Conservation (phyloP, 2,888 invertebrate species). For the Argyresthia albistria region DNA sequence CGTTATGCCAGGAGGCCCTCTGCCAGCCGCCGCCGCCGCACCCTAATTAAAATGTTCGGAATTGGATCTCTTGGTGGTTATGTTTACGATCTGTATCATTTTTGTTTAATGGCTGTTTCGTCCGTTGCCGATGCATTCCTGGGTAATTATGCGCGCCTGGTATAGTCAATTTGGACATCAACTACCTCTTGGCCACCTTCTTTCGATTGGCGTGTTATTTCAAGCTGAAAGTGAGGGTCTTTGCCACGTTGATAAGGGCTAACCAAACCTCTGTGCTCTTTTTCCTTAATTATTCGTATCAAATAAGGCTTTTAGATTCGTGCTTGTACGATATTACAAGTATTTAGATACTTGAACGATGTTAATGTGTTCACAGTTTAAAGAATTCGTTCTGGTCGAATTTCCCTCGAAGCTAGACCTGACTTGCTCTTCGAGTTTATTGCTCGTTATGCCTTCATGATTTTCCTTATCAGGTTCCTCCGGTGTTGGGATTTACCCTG, state of each 20-base stretch:
- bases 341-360: constrained; percentile 1
- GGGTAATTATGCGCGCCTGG: constrained; percentile 3
- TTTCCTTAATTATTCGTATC: not conserved
- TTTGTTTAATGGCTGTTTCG: constrained; percentile 61
- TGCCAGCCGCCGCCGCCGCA: constrained; percentile 15
- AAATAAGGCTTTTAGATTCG: constrained; percentile 12
- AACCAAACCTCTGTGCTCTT: no score
- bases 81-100: constrained; percentile 57
- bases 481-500: no score
- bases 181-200: not conserved
- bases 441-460: not conserved
- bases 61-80: constrained; percentile 40
- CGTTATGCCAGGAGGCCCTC: not conserved
- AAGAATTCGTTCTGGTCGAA: constrained; percentile 32
- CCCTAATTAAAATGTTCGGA: constrained; percentile 63
- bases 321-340: constrained; percentile 21
- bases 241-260: not conserved
- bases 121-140: constrained; percentile 20
- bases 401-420: constrained; percentile 25
- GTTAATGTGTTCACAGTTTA: constrained; percentile 58
- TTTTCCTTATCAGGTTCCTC: no score
- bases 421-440: constrained; percentile 5
- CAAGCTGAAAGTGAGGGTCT: not conserved
- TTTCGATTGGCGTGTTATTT: not conserved
- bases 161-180: not conserved